phyloP scores from a whole-genome alignment of 2,888 invertebrate species.

The Dryobota labecula region DNA sequence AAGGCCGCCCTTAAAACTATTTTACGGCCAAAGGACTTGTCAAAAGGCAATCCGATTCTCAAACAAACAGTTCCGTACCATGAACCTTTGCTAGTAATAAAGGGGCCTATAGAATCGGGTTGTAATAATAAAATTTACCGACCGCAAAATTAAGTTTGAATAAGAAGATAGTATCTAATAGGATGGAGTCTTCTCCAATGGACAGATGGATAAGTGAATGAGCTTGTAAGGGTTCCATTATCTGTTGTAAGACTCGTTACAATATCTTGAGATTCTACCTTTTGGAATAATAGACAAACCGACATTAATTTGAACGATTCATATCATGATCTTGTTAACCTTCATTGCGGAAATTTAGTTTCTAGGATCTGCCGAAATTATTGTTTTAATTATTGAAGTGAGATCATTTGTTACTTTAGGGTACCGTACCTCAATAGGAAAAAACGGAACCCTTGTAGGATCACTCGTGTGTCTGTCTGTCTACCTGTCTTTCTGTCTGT shows the following conservation, averaged over 20 bases:
- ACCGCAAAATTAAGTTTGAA: conserved; percentile 59
- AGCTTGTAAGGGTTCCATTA: conserved; percentile 31
- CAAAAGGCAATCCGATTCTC: conserved; percentile 21
- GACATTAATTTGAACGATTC: conserved; percentile 30
- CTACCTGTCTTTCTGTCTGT: too few species aligned
- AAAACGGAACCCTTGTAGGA: too few species aligned
- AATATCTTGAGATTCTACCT: conserved; percentile 17
- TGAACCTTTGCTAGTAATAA: conserved; percentile 38
- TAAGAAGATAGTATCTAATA: conserved; percentile 29
- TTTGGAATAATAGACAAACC: conserved; percentile 3
- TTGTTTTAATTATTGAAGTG: not conserved
- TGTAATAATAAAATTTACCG: conserved; percentile 56
- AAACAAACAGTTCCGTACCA: conserved; percentile 30
- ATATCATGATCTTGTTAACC: conserved; percentile 3
- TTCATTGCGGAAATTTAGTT: not conserved
- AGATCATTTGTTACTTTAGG: not conserved
- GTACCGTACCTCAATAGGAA: too few species aligned
- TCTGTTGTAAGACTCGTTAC: conserved; percentile 33
- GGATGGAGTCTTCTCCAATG: conserved; percentile 28
- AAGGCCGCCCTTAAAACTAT: conserved; percentile 34
- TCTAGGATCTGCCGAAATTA: conserved; percentile 1
- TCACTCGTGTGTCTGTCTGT: too few species aligned
- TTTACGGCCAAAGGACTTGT: conserved; percentile 23
- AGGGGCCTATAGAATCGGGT: conserved; percentile 34
- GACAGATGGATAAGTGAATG: conserved; percentile 49